Evolutionary conservation across 2,113 vertebrate genomes (phyloP).

Genomic region (Ascaphus truei): DNA sequence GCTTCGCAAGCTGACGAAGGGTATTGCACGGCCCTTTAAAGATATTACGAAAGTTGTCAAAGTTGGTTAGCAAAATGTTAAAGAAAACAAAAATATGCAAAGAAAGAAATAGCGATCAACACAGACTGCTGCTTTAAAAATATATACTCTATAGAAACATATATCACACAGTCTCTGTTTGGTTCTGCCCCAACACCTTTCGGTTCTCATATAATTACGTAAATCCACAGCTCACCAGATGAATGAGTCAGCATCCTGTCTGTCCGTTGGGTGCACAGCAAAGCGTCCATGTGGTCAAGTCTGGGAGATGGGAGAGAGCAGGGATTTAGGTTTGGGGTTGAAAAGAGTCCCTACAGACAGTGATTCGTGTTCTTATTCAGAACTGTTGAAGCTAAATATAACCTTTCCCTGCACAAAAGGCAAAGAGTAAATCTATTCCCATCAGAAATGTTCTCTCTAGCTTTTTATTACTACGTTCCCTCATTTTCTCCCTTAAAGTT

Average conservation of each 20-base stretch:
- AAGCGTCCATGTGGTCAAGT: slow-evolving; percentile 8
- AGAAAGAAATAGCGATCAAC: too few relatives aligned
- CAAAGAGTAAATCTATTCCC: slow-evolving; percentile 25
- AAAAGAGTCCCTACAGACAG: slow-evolving; percentile 10
- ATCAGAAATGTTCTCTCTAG: slow-evolving; percentile 9
- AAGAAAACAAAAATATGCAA: too few relatives aligned
- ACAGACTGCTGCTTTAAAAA: too few relatives aligned
- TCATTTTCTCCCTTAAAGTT: slow-evolving; percentile 4
- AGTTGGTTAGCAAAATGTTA: too few relatives aligned
- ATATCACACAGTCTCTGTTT: neutral
- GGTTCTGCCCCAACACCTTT: neutral
- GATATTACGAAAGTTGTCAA: too few relatives aligned
- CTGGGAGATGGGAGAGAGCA: neutral
- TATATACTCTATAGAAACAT: too few relatives aligned
- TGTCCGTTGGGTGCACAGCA: neutral
- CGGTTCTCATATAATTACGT: neutral
- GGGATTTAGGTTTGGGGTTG: slow-evolving; percentile 9
- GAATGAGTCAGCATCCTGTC: neutral
- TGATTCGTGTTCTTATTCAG: slow-evolving; percentile 4
- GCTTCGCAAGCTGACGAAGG: too few relatives aligned
- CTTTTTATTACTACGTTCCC: slow-evolving; percentile 4
- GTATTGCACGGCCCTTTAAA: too few relatives aligned
- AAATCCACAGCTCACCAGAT: neutral
- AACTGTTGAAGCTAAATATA: slow-evolving; percentile 18
- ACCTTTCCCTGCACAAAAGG: neutral